Conservation (phyloP, 2,113 vertebrate species). For the Lanius collurio region DNA sequence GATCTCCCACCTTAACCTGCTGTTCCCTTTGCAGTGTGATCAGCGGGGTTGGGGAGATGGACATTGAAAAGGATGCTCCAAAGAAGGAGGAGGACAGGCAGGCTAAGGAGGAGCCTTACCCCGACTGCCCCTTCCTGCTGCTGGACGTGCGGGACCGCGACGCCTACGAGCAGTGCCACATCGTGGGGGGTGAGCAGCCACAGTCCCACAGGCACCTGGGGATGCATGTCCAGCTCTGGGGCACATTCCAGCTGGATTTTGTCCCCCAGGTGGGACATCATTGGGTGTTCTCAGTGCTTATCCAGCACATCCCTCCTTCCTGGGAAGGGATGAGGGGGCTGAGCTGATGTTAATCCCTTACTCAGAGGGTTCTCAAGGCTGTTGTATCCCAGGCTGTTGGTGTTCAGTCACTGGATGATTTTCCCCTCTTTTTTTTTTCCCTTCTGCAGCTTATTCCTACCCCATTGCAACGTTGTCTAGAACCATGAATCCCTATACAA, state of each 20-base stretch:
- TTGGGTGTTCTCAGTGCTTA: neutral
- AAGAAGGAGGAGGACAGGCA: slow-evolving; percentile 1
- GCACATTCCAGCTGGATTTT: accelerated
- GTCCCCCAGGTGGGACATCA: neutral
- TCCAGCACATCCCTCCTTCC: neutral
- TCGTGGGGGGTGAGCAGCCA: slow-evolving; percentile 82
- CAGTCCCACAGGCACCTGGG: neutral
- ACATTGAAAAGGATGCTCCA: slow-evolving; percentile 73
- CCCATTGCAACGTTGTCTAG: slow-evolving; percentile 86
- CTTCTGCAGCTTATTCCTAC: slow-evolving; percentile 84
- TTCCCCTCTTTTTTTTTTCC: neutral
- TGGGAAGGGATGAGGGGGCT: neutral
- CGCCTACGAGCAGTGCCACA: slow-evolving; percentile 86
- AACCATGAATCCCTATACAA: slow-evolving; percentile 92
- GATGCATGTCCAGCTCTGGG: accelerated
- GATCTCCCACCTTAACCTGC: neutral
- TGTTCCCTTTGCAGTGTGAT: slow-evolving; percentile 79
- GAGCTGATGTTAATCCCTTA: neutral
- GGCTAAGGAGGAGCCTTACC: slow-evolving; percentile 78
- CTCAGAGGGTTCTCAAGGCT: neutral
- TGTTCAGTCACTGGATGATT: neutral
- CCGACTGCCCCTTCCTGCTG: slow-evolving; percentile 92
- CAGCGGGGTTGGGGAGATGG: slow-evolving; percentile 91
- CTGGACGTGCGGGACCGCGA: slow-evolving; percentile 90
- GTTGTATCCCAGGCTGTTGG: neutral